Evolutionary conservation across 53 echinoderm and acorn worm genomes (phyloP).

Genomic region (Apostichopus leukothele): DNA sequence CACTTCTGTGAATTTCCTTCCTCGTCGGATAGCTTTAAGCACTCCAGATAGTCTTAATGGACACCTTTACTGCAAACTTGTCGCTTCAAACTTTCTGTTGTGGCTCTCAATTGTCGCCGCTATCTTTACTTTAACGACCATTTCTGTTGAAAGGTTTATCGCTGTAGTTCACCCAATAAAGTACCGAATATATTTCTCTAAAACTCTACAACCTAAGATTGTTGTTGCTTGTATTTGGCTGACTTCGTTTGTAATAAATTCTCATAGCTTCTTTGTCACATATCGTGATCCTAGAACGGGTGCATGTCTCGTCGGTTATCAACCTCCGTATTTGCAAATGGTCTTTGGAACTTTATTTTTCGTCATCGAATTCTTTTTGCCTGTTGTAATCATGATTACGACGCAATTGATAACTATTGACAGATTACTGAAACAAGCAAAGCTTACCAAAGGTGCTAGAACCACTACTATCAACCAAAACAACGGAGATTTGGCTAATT

Average conservation of each 20-base stretch:
- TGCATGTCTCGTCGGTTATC: not conserved
- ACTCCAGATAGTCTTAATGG: not conserved
- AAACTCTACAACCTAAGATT: not conserved
- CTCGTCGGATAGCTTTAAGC: not conserved
- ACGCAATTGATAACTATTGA: conserved; percentile 65
- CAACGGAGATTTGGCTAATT: not conserved
- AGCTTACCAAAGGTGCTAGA: not conserved
- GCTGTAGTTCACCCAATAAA: conserved; percentile 21
- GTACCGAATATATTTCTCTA: conserved; percentile 5
- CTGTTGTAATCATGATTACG: conserved; percentile 69
- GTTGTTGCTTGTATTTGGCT: not conserved
- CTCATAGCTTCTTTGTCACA: not conserved
- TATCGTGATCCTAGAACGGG: not conserved
- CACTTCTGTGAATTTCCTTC: not conserved
- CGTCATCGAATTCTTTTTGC: conserved; percentile 60
- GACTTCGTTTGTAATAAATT: not conserved
- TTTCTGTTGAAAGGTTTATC: conserved; percentile 16
- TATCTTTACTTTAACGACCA: conserved; percentile 11
- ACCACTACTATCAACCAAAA: not conserved
- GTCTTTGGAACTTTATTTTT: conserved; percentile 66
- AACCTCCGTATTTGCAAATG: conserved; percentile 47
- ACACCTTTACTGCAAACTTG: conserved; percentile 12
- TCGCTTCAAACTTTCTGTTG: not conserved
- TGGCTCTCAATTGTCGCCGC: conserved; percentile 9
- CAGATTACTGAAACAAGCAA: conserved; percentile 48